These are phyloP conservation scores for Typhlichthys eigenmanni DNA, from an alignment of 2,797 vertebrate genomes.

Conservation along the genomic window DNA sequence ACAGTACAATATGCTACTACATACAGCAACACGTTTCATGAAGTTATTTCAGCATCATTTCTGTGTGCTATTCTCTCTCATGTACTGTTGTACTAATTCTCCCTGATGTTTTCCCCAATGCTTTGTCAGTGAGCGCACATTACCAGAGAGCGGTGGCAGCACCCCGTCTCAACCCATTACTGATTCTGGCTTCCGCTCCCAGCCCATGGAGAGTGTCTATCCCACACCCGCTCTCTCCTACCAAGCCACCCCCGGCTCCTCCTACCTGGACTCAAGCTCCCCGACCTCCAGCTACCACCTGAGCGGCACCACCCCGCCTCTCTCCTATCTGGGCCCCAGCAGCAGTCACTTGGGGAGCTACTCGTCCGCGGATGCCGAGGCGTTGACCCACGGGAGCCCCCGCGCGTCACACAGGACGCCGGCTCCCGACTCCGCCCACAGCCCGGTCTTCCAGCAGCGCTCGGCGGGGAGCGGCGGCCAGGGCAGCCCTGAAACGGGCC, in stretches of 20 bases:
- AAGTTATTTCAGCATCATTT: too few relatives aligned
- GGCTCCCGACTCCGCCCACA: conserved; percentile 73
- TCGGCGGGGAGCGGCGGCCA: conserved; percentile 46
- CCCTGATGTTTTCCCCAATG: background rate
- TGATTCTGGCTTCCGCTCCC: conserved; percentile 83
- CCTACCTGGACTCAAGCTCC: conserved; percentile 75
- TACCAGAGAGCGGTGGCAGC: conserved; percentile 78
- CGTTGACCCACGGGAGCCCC: conserved; percentile 73
- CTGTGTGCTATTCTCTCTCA: background rate
- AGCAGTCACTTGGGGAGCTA: conserved; percentile 52
- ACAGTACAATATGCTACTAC: too few relatives aligned
- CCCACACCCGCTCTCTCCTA: conserved; percentile 59
- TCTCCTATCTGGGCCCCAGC: conserved; percentile 55
- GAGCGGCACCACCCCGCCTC: conserved; percentile 45
- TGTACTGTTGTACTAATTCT: background rate
- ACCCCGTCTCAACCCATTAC: conserved; percentile 77
- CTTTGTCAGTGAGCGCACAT: conserved; percentile 73
- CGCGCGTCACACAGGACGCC: conserved; percentile 77
- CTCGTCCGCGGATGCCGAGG: conserved; percentile 63
- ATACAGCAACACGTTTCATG: too few relatives aligned
- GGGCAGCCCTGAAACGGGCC: conserved; percentile 37
- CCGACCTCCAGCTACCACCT: conserved; percentile 69
- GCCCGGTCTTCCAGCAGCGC: conserved; percentile 76
- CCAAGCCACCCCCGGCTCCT: conserved; percentile 71
- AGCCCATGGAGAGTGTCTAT: conserved; percentile 73